These are phyloP conservation scores for Rynchops niger DNA, from an alignment of 2,113 vertebrate species.

Conservation along the genomic window DNA sequence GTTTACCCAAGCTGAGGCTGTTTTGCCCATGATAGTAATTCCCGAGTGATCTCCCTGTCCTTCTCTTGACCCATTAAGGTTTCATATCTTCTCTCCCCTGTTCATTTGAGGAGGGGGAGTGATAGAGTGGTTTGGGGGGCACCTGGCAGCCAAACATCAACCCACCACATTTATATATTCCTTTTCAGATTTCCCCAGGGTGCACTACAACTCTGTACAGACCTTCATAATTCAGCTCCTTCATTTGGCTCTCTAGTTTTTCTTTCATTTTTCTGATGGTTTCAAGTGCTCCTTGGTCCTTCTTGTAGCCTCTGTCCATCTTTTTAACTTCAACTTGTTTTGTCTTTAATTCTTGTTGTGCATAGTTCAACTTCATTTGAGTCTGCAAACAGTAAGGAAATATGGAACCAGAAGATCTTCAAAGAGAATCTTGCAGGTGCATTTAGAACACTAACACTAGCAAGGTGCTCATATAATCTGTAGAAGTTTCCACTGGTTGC, in stretches of 20 bases:
- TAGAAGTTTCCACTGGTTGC: background rate
- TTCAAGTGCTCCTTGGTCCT: conserved; percentile 82
- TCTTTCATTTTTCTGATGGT: conserved; percentile 76
- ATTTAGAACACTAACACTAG: background rate
- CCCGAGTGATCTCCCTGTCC: background rate
- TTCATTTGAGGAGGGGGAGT: background rate
- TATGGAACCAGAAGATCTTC: background rate
- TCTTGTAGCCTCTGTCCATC: conserved; percentile 87
- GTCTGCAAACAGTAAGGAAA: conserved; percentile 72
- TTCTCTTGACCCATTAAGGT: fast-evolving
- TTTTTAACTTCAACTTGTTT: conserved; percentile 90
- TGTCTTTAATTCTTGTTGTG: conserved; percentile 87
- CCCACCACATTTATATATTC: background rate
- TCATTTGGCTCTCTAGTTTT: conserved; percentile 82
- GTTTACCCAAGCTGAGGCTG: background rate
- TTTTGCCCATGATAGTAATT: background rate
- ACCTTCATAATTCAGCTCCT: conserved; percentile 90
- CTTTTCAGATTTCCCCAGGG: background rate
- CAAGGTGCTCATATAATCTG: background rate
- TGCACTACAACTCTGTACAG: background rate
- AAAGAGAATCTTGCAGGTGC: background rate
- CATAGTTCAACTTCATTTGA: conserved; percentile 90
- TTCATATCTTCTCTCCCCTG: background rate
- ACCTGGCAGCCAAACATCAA: background rate
- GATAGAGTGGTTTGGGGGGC: background rate